phyloP scores from a whole-genome alignment of 2,888 invertebrate species.

The Polymixis flavicincta region DNA sequence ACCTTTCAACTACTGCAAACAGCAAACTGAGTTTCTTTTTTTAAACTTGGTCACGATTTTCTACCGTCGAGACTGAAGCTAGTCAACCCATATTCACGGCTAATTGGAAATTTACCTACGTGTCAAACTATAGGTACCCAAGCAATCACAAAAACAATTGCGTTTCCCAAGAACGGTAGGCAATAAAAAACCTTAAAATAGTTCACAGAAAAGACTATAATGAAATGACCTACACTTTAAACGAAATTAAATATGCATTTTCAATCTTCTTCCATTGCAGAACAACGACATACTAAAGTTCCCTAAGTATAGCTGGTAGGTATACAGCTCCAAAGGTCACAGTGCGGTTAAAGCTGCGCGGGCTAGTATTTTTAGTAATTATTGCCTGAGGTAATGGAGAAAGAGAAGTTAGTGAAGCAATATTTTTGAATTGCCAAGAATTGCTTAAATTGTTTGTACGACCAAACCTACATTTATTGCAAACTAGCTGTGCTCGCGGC shows the following conservation, averaged over 20 bases:
- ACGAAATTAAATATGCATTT: slow-evolving; percentile 50
- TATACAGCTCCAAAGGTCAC: slow-evolving; percentile 18
- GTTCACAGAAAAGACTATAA: slow-evolving; percentile 27
- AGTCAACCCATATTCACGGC: not conserved
- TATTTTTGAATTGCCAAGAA: not conserved
- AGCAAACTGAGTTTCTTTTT: not conserved
- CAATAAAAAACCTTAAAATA: slow-evolving; percentile 36
- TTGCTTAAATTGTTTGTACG: too few species aligned
- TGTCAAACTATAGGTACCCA: not conserved
- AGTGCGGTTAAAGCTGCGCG: slow-evolving; percentile 11
- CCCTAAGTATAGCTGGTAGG: slow-evolving; percentile 6
- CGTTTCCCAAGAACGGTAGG: slow-evolving; percentile 4
- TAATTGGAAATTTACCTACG: not conserved
- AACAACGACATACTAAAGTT: slow-evolving; percentile 21
- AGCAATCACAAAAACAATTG: slow-evolving; percentile 27
- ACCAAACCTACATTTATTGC: too few species aligned
- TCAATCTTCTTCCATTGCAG: slow-evolving; percentile 32
- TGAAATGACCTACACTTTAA: slow-evolving; percentile 39
- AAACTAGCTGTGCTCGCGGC: too few species aligned
- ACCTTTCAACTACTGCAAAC: too few species aligned
- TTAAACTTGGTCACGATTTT: not conserved
- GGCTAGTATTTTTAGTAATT: not conserved
- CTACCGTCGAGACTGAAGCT: not conserved
- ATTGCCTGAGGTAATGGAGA: too few species aligned
- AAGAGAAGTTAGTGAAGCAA: not conserved